Conservation (phyloP, 2,113 vertebrate genomes). For the Potamarius usumacintae region DNA sequence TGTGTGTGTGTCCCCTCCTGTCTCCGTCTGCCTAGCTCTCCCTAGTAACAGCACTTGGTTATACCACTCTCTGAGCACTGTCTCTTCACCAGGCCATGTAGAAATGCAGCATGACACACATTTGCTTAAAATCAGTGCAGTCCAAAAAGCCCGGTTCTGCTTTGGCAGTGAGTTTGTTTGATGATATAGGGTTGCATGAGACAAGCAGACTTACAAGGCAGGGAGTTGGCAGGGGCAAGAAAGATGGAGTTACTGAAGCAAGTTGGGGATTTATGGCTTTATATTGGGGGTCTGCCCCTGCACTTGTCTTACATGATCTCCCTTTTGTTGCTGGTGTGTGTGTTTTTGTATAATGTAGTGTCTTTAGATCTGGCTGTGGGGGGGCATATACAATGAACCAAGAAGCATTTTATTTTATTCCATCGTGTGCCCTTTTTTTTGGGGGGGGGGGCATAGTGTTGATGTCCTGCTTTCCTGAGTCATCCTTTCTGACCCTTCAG, state of each 20-base stretch:
- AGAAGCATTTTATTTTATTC: neutral
- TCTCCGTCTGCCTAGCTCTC: slow-evolving; percentile 37
- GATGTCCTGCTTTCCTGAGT: neutral
- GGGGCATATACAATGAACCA: neutral
- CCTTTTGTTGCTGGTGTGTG: neutral
- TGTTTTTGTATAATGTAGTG: neutral
- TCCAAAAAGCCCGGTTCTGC: slow-evolving; percentile 16
- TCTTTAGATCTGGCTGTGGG: neutral
- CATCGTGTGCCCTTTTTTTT: neutral
- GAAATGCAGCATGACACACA: slow-evolving; percentile 1
- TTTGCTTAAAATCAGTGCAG: neutral
- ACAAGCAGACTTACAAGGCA: slow-evolving; percentile 4
- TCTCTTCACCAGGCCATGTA: slow-evolving; percentile 13
- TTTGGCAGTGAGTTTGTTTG: slow-evolving; percentile 12
- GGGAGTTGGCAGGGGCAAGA: slow-evolving; percentile 25
- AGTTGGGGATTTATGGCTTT: slow-evolving; percentile 31
- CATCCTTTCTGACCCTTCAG: slow-evolving; percentile 38
- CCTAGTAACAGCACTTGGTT: slow-evolving; percentile 47
- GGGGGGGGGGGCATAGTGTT: no score
- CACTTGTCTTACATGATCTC: slow-evolving; percentile 8
- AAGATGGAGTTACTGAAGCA: slow-evolving; percentile 29
- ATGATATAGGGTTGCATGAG: neutral
- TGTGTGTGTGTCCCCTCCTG: slow-evolving; percentile 12
- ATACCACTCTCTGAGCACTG: slow-evolving; percentile 29
- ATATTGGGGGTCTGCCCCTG: slow-evolving; percentile 3